Percentiles rank a stretch among this genome's conserved stretches.
These are phyloP conservation scores for Sycophila sp. DNA, from an alignment of 1,140 invertebrate genomes.

Conservation along the genomic window DNA sequence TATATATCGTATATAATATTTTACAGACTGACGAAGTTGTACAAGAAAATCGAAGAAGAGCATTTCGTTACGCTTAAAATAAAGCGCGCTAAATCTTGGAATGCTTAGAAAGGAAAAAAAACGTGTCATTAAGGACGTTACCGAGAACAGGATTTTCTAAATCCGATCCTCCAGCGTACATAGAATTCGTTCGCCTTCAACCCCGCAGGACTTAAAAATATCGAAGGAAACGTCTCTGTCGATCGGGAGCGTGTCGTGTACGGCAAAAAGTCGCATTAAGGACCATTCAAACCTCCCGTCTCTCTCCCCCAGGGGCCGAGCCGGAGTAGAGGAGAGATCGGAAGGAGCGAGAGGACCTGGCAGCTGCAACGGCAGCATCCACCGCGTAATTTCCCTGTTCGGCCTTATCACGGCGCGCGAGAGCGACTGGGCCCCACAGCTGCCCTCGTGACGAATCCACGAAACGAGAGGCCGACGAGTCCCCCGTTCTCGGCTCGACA, in stretches of 20 bases:
- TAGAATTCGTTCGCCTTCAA: no score
- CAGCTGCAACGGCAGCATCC: slow-evolving; percentile 33
- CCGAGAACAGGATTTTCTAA: neutral
- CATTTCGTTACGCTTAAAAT: no score
- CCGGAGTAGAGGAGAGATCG: neutral
- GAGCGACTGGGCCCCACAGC: slow-evolving; percentile 47
- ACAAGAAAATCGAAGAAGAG: no score
- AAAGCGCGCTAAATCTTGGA: no score
- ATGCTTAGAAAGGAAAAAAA: no score
- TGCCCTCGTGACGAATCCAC: slow-evolving; percentile 53
- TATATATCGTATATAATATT: no score
- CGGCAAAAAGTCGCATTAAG: neutral
- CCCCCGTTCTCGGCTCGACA: slow-evolving; percentile 18
- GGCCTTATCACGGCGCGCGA: slow-evolving; percentile 49
- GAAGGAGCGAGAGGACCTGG: neutral
- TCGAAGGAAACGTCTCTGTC: neutral
- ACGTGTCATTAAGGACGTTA: slow-evolving; percentile 5
- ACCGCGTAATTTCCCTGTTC: slow-evolving; percentile 35
- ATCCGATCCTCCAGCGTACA: neutral
- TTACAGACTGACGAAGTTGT: no score
- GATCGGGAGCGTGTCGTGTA: neutral
- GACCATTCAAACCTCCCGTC: neutral
- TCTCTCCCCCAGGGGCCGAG: neutral
- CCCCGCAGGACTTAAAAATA: neutral
- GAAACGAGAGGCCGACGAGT: slow-evolving; percentile 21